Conservation (phyloP, 2,797 vertebrate genomes). For the Galaxias olidus region DNA sequence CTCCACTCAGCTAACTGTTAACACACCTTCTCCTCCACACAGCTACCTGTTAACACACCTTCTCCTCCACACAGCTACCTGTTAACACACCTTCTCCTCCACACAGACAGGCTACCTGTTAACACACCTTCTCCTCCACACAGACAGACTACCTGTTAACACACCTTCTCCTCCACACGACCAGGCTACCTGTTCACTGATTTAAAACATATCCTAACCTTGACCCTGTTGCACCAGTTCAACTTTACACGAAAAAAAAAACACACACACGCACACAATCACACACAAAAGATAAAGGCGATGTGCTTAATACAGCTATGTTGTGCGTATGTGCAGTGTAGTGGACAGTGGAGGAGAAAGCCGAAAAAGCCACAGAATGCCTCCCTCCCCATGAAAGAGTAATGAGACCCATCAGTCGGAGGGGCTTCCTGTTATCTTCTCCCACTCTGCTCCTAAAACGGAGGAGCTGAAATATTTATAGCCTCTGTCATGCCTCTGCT, state of each 20-base stretch:
- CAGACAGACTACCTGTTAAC: no score
- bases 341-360: not conserved
- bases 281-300: not conserved
- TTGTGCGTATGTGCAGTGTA: no score
- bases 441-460: constrained; percentile 59
- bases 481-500: constrained; percentile 64
- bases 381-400: constrained; percentile 39
- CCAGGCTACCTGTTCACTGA: not conserved
- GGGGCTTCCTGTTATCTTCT: constrained; percentile 68
- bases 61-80: no score
- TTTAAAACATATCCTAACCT: no score
- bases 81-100: not conserved
- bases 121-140: no score
- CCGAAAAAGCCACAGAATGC: constrained; percentile 13
- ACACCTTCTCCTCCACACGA: no score
- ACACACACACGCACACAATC: constrained; percentile 8
- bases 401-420: constrained; percentile 60
- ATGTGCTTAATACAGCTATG: no score
- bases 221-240: no score
- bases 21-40: no score
- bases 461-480: constrained; percentile 78
- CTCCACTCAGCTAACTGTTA: no score
- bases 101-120: not conserved
- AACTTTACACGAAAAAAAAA: no score
- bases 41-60: no score